Evolutionary conservation across 2,888 invertebrate genomes (phyloP).

Genomic region (Chrysopilus asiliformis): DNA sequence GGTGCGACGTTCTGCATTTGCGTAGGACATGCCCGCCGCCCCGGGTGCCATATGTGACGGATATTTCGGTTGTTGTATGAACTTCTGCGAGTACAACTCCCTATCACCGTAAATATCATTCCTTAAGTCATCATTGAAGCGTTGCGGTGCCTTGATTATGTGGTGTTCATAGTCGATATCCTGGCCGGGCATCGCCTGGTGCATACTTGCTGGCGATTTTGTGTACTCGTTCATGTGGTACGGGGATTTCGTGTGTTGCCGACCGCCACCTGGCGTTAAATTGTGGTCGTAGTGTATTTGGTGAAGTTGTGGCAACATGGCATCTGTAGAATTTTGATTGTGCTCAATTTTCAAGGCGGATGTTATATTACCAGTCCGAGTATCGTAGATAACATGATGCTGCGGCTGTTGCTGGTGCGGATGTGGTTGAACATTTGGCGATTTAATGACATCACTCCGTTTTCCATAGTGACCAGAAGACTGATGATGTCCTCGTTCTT

Average conservation of each 20-base stretch:
- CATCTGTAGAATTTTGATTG: constrained; percentile 16
- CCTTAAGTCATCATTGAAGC: constrained; percentile 12
- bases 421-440: constrained; percentile 26
- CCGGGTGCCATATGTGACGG: constrained; percentile 20
- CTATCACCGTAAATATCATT: constrained; percentile 28
- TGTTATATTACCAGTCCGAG: constrained; percentile 37
- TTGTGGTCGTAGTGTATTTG: constrained; percentile 22
- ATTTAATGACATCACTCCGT: constrained; percentile 36
- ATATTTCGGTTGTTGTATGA: constrained; percentile 30
- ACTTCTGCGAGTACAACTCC: constrained; percentile 33
- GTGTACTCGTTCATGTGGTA: constrained; percentile 20
- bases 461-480: constrained; percentile 37
- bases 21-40: constrained; percentile 13
- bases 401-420: constrained; percentile 35
- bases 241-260: constrained; percentile 21
- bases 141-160: constrained; percentile 23
- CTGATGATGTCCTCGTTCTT: constrained; percentile 42
- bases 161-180: constrained; percentile 22
- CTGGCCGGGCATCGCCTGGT: constrained; percentile 23
- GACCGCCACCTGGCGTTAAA: not conserved
- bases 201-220: constrained; percentile 40
- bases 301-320: constrained; percentile 17
- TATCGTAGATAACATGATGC: constrained; percentile 39
- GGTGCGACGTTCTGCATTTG: constrained; percentile 53
- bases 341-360: constrained; percentile 23